phyloP scores from a whole-genome alignment of 2,888 invertebrate species.

The Sphaeridia pumilis region DNA sequence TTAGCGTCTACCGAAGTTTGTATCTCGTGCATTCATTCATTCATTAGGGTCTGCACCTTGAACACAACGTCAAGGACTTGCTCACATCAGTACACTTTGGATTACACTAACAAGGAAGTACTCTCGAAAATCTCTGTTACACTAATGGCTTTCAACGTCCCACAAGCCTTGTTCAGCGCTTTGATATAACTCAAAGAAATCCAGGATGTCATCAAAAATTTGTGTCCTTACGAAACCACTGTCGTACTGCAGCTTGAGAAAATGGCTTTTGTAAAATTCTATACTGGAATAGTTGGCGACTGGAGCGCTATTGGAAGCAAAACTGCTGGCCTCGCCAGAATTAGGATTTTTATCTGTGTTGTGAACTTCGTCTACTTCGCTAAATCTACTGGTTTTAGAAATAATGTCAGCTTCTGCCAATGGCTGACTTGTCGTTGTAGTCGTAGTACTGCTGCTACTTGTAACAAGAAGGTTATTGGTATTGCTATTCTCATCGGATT shows the following conservation, averaged over 20 bases:
- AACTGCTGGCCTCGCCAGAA: too few relatives aligned
- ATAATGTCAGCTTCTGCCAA: too few relatives aligned
- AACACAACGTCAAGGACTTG: too few relatives aligned
- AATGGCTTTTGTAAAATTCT: not conserved
- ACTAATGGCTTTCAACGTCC: too few relatives aligned
- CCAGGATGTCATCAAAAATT: not conserved
- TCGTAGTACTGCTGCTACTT: not conserved
- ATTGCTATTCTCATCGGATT: not conserved
- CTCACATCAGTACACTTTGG: too few relatives aligned
- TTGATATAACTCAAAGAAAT: not conserved
- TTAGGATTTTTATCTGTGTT: not conserved
- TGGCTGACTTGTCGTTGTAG: too few relatives aligned
- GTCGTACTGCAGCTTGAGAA: not conserved
- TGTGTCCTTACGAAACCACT: not conserved
- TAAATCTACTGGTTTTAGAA: not conserved
- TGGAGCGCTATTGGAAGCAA: not conserved
- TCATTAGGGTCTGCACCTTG: too few relatives aligned
- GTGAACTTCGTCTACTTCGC: not conserved
- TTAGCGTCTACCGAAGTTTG: too few relatives aligned
- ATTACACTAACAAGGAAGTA: too few relatives aligned
- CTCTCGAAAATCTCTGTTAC: too few relatives aligned
- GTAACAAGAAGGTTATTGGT: not conserved
- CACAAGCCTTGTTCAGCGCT: not conserved
- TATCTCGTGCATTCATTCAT: too few relatives aligned
- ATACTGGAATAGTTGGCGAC: not conserved